Percentiles rank a stretch among this genome's conserved stretches.
Conservation (phyloP, 2,888 invertebrate genomes). For the Lithophane ornitopus region DNA sequence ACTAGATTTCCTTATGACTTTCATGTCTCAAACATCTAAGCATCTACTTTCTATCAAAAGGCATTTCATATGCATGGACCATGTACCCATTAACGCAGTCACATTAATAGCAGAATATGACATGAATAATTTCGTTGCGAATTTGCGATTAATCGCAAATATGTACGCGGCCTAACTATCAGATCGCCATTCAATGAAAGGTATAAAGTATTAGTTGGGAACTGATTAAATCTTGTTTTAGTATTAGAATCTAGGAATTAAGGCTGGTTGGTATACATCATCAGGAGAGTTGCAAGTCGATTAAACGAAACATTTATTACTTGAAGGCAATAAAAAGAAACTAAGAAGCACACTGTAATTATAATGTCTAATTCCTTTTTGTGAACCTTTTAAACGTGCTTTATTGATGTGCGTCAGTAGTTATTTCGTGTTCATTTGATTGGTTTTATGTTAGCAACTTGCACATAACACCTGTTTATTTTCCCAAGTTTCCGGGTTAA, state of each 20-base stretch:
- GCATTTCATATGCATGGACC: conserved; percentile 2
- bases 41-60: conserved; percentile 38
- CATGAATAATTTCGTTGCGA: not conserved
- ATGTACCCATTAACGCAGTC: conserved; percentile 5
- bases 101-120: conserved; percentile 3
- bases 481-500: not conserved
- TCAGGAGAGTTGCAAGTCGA: conserved; percentile 12
- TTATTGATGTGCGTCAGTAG: not conserved
- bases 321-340: conserved; percentile 19
- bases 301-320: conserved; percentile 39
- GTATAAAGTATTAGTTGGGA: conserved; percentile 60
- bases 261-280: conserved; percentile 13
- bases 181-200: conserved; percentile 60
- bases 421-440: conserved; percentile 23
- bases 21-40: conserved; percentile 16
- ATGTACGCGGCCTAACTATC: conserved; percentile 38
- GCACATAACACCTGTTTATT: not conserved
- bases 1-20: conserved; percentile 15
- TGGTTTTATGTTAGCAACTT: conserved; percentile 7
- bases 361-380: conserved; percentile 29
- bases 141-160: conserved; percentile 28
- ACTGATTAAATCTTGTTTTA: conserved; percentile 62
- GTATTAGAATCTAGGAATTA: conserved; percentile 51
- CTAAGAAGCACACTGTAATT: conserved; percentile 33
- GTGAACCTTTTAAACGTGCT: conserved; percentile 8